Evolutionary conservation across 2,113 vertebrate genomes (phyloP), one percentile per base, ranked within the genome.

Genomic region (Axis porcinus): DNA sequence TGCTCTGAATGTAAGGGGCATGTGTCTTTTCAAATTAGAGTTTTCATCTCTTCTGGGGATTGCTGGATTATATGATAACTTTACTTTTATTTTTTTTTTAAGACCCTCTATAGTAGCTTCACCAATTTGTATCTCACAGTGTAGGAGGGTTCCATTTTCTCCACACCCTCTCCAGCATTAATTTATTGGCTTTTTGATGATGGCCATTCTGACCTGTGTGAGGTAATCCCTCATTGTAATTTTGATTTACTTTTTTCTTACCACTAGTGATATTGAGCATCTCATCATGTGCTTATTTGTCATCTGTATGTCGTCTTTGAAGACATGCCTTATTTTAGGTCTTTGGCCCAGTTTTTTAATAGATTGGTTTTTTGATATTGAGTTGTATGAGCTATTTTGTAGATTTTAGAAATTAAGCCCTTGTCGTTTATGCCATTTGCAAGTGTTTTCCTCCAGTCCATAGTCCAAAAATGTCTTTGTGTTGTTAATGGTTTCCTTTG

Each of bases 371-470:
- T 82, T 82, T 52, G 47, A 52, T 82, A 23, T 3, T 52, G 47
- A 52, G 30, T 8, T 52, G 17, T 52, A 52, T 52, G 47, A 82
- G 47, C 30, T 52, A 16, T 82, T 52, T 52, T 25, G 17, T 82
- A 81, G 30, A 33, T 81, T 81, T 81, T 81, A 33, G 16, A 81
- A 52, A 81, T n/a, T 33, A 52, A 81, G 16, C 47, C 47, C 47
- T 13, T 82, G 79, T 82, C 0, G 2, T 33, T 52, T 52, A 45
- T 0, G 0, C 30, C 30, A 0, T 81, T 81, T 52, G 30, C 30
- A 52, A 33, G 33, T n/a, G 17, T 52, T n/a, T 81, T 81, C 78
- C n/a, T 21, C 17, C 30, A 81, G 47, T 81, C 30, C 5, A 21
- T n/a, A 52, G 47, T 50, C 47, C 12, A 13, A 50, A 50, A 14